Evolutionary conservation across 2,797 vertebrate genomes (phyloP).

Genomic region (Natrix natrix): DNA sequence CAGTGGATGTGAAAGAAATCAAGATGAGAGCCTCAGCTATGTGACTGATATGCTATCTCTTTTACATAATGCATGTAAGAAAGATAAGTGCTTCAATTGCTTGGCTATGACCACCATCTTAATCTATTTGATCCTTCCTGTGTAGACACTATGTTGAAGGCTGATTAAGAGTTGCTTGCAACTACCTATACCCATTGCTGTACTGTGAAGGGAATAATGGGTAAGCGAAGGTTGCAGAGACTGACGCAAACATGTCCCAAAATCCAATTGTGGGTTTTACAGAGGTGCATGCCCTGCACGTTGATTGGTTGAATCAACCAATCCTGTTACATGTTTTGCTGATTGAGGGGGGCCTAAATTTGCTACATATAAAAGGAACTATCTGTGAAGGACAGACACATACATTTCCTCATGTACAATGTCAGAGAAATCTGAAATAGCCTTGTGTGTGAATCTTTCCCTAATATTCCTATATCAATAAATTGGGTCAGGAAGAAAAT

Average conservation of each 20-base stretch:
- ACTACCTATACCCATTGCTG: too few species aligned
- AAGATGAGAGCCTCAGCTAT: not conserved
- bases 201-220: too few species aligned
- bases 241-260: too few species aligned
- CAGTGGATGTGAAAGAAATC: not conserved
- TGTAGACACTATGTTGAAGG: not conserved
- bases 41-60: not conserved
- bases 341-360: not conserved
- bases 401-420: not conserved
- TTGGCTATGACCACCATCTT: not conserved
- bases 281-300: too few species aligned
- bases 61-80: not conserved
- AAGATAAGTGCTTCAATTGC: not conserved
- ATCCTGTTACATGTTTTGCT: not conserved
- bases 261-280: too few species aligned
- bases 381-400: not conserved
- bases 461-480: not conserved
- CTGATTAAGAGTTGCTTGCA: too few species aligned
- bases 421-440: not conserved
- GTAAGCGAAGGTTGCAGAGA: fast-evolving
- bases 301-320: not conserved
- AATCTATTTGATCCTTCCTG: not conserved
- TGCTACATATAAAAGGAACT: not conserved
- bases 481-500: not conserved
- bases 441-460: not conserved